Conservation (phyloP, 2,888 invertebrate genomes). For the Glyphotaelius pellucidus region DNA sequence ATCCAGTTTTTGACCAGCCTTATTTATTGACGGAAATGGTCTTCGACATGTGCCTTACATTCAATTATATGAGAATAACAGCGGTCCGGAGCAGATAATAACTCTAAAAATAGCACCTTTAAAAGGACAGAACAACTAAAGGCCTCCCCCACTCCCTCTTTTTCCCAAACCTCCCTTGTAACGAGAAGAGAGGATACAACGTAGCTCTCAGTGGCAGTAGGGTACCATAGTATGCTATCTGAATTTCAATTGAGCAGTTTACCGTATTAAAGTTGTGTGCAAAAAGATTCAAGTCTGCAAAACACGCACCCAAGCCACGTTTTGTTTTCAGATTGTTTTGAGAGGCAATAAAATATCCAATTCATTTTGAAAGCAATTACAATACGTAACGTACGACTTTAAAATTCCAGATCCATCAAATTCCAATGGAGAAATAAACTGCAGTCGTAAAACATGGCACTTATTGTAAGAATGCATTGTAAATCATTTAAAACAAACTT, state of each 20-base stretch:
- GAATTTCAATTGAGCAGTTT: background rate
- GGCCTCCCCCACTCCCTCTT: background rate
- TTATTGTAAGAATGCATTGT: slow-evolving; percentile 2
- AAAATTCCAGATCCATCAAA: slow-evolving; percentile 2
- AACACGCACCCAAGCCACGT: background rate
- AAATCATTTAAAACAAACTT: background rate
- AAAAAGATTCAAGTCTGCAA: background rate
- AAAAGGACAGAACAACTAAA: background rate
- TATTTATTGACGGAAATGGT: background rate
- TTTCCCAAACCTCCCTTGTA: background rate
- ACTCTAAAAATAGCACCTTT: background rate
- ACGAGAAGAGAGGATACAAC: background rate
- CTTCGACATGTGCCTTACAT: background rate
- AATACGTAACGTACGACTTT: background rate
- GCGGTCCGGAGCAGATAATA: background rate
- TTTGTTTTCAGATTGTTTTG: background rate
- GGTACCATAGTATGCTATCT: background rate
- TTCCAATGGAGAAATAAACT: background rate
- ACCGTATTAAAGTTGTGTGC: background rate
- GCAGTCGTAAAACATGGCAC: background rate
- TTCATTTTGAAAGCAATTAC: background rate
- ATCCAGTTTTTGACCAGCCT: background rate
- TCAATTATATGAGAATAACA: background rate
- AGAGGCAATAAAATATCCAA: background rate
- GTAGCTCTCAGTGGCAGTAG: background rate